These are phyloP conservation scores for Distichodus sexfasciatus DNA, from an alignment of 2,797 vertebrate species.

Conservation along the genomic window DNA sequence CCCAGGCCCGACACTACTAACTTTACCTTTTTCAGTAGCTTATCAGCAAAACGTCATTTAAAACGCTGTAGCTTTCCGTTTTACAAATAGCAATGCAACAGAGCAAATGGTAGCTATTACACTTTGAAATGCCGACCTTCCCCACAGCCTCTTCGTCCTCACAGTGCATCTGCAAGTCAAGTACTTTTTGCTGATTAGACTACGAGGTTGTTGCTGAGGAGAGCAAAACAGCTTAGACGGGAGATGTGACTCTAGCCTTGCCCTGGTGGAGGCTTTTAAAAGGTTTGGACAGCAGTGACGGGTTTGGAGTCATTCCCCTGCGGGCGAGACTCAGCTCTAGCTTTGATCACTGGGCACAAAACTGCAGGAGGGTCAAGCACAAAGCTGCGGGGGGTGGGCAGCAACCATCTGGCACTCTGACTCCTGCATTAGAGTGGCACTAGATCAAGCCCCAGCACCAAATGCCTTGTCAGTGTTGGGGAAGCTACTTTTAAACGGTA, in stretches of 20 bases:
- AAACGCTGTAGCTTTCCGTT: too few relatives aligned
- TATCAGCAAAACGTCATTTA: too few relatives aligned
- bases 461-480: too few relatives aligned
- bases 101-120: too few relatives aligned
- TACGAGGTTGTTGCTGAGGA: background rate
- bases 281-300: conserved; percentile 6
- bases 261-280: background rate
- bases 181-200: background rate
- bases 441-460: too few relatives aligned
- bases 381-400: conserved; percentile 1
- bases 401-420: conserved; percentile 31
- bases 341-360: conserved; percentile 35
- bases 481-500: too few relatives aligned
- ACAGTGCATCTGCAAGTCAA: background rate
- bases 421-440: conserved; percentile 16
- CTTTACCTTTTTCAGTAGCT: too few relatives aligned
- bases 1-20: too few relatives aligned
- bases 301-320: conserved; percentile 15
- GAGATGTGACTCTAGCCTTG: background rate
- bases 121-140: background rate
- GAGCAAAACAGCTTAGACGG: background rate
- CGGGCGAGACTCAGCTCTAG: conserved; percentile 12
- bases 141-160: background rate
- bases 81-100: too few relatives aligned
- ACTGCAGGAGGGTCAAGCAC: background rate